These are phyloP conservation scores for Artemia sp. DNA, from an alignment of 2,888 invertebrate genomes.

Conservation along the genomic window DNA sequence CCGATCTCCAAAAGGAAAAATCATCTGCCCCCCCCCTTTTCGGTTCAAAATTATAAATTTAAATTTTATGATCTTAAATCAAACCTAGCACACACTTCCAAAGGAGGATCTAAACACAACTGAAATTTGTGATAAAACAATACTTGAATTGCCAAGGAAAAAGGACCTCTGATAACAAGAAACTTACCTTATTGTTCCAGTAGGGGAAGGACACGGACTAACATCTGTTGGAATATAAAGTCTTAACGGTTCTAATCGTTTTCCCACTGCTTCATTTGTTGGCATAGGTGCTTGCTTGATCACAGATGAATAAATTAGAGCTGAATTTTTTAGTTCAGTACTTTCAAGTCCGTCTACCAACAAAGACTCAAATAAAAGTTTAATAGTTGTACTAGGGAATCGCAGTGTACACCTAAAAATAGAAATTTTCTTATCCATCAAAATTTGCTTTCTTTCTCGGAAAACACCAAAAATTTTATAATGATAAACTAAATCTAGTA, in stretches of 20 bases:
- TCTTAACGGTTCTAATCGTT: slow-evolving; percentile 61
- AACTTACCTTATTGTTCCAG: slow-evolving; percentile 43
- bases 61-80: too few species aligned
- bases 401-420: slow-evolving; percentile 72
- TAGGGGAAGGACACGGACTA: slow-evolving; percentile 82
- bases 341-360: slow-evolving; percentile 51
- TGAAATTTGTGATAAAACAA: too few species aligned
- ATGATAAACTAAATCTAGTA: too few species aligned
- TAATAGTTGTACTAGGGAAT: slow-evolving; percentile 92
- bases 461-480: too few species aligned
- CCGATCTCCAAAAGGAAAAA: too few species aligned
- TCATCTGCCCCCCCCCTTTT: too few species aligned
- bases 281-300: slow-evolving; percentile 28
- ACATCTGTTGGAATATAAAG: slow-evolving; percentile 51
- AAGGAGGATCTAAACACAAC: too few species aligned
- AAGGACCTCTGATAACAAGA: too few species aligned
- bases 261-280: slow-evolving; percentile 30
- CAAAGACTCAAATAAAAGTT: slow-evolving; percentile 70
- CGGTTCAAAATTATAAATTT: too few species aligned
- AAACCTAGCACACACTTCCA: too few species aligned
- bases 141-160: too few species aligned
- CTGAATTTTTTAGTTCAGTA: slow-evolving; percentile 1
- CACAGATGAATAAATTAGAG: slow-evolving; percentile 21
- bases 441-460: too few species aligned
- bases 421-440: neutral